Percentiles rank a stretch among this genome's conserved stretches.
Evolutionary conservation across 2,797 vertebrate genomes (phyloP).

Genomic region (Sarcophilus harrisii): DNA sequence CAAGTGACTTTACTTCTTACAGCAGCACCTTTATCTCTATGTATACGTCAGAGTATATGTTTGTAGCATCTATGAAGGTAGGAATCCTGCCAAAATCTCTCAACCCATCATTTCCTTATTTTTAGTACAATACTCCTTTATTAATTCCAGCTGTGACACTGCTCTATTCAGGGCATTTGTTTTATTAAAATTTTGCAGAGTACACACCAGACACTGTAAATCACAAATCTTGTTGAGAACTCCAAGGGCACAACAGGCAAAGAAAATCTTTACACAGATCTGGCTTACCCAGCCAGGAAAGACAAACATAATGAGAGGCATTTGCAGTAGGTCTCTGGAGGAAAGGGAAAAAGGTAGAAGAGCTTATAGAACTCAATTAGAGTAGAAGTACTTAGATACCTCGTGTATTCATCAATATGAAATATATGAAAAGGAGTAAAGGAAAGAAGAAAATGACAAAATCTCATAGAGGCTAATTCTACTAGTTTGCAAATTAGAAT

Average conservation of each 20-base stretch:
- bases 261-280: conserved; percentile 55
- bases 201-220: conserved; percentile 75
- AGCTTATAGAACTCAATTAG: conserved; percentile 37
- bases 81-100: conserved; percentile 69
- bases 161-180: conserved; percentile 59
- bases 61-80: conserved; percentile 58
- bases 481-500: neutral
- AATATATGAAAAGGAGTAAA: neutral
- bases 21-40: conserved; percentile 41
- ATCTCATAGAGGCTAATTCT: too few species aligned
- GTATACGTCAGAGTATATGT: neutral
- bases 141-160: conserved; percentile 77
- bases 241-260: conserved; percentile 59
- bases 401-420: neutral
- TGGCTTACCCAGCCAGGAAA: conserved; percentile 58
- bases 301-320: conserved; percentile 24
- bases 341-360: conserved; percentile 51
- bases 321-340: conserved; percentile 64
- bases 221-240: conserved; percentile 62
- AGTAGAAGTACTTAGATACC: neutral
- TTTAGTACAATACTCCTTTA: conserved; percentile 62
- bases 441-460: neutral
- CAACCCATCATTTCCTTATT: conserved; percentile 70
- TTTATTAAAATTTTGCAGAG: conserved; percentile 75
- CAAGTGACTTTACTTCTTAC: neutral